These are phyloP conservation scores for Turdus rufiventris DNA, from an alignment of 2,113 vertebrate species.

Conservation along the genomic window DNA sequence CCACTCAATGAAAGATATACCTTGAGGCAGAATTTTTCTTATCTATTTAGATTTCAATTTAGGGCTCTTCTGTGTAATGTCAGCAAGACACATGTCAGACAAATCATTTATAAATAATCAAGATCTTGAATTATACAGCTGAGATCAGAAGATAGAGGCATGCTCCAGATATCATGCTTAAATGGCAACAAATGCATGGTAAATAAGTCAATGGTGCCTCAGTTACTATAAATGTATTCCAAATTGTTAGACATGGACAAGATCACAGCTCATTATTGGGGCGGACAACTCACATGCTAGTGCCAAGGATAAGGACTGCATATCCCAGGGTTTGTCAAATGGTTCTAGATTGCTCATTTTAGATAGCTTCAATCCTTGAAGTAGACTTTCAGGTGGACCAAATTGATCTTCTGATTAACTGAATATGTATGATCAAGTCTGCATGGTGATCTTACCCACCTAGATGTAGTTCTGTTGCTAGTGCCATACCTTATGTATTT, in stretches of 20 bases:
- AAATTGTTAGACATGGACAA: background rate
- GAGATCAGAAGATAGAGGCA: background rate
- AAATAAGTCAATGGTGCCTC: background rate
- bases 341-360: background rate
- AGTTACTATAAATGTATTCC: background rate
- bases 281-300: background rate
- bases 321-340: background rate
- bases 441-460: background rate
- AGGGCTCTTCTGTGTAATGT: background rate
- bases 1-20: background rate
- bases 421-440: background rate
- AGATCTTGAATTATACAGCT: background rate
- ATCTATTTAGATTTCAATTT: background rate
- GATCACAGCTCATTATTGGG: background rate
- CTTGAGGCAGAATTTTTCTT: background rate
- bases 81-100: background rate
- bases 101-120: background rate
- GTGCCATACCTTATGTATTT: background rate
- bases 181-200: background rate
- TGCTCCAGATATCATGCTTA: background rate
- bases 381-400: background rate
- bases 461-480: background rate
- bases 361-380: background rate
- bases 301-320: background rate
- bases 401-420: background rate